Evolutionary conservation across 2,797 vertebrate genomes (phyloP).

Genomic region (Enteromius viviparus): DNA sequence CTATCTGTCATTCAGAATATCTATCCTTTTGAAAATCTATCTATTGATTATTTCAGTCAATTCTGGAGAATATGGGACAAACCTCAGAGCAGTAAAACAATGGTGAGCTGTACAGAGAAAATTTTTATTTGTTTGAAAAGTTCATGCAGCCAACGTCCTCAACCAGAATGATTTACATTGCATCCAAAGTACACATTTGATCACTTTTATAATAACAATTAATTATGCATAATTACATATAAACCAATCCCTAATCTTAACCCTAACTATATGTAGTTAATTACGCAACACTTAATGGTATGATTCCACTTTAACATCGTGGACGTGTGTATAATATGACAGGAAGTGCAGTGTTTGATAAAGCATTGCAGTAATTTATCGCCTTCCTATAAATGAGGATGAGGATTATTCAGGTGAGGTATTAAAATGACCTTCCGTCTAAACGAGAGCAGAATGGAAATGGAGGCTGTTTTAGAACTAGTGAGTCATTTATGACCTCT

Average conservation of each 20-base stretch:
- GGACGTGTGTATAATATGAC: background rate
- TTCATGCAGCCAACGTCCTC: background rate
- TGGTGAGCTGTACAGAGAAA: background rate
- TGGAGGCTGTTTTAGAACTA: background rate
- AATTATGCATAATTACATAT: too few species aligned
- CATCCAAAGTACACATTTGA: background rate
- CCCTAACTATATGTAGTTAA: too few species aligned
- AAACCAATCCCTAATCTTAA: too few species aligned
- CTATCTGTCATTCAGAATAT: background rate
- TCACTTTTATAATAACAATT: background rate
- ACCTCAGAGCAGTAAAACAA: background rate
- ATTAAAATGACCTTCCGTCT: conserved; percentile 24
- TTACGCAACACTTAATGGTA: too few species aligned
- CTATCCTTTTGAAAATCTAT: background rate
- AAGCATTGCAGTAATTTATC: background rate
- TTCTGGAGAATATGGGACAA: background rate
- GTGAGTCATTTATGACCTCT: conserved; percentile 30
- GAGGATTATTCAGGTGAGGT: conserved; percentile 32
- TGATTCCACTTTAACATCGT: background rate
- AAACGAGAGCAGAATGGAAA: conserved; percentile 7
- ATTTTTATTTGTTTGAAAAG: background rate
- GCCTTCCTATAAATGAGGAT: background rate
- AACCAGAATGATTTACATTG: background rate
- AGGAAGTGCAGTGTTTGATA: background rate
- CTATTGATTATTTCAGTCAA: background rate